A percentile compares a stretch with the other conserved stretches of the same genome.
Evolutionary conservation across 2,797 vertebrate species (phyloP).

Genomic region (Vespertilio murinus): DNA sequence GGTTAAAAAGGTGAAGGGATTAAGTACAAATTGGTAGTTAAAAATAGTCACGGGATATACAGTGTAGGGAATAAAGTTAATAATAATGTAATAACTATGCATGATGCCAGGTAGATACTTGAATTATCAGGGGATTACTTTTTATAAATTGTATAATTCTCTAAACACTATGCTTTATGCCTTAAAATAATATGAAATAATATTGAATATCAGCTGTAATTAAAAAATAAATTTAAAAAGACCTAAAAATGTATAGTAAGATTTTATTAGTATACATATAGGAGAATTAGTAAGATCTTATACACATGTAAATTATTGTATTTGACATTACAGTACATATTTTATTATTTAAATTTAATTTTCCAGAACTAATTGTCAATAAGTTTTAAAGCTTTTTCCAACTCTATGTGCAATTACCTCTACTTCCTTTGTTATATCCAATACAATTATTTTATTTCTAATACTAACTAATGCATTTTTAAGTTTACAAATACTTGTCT

Average conservation of each 20-base stretch:
- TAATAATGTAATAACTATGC: not conserved
- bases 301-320: not conserved
- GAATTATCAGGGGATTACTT: not conserved
- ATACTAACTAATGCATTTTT: not conserved
- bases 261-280: constrained; percentile 70
- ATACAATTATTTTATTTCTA: not conserved
- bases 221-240: not conserved
- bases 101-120: not conserved
- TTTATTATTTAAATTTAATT: not conserved
- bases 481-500: not conserved
- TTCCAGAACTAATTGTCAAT: not conserved
- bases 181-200: not conserved
- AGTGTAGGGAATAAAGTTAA: not conserved
- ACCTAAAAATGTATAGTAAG: constrained; percentile 59
- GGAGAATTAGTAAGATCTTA: constrained; percentile 51
- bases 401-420: not conserved
- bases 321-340: not conserved
- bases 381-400: not conserved
- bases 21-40: not conserved
- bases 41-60: not conserved
- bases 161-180: not conserved
- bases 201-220: not conserved
- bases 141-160: not conserved
- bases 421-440: not conserved
- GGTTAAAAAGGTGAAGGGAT: not conserved